Percentiles rank a stretch among this genome's conserved stretches.
phyloP scores from a whole-genome alignment of 2,797 vertebrate species.

The Bufotes viridis region DNA sequence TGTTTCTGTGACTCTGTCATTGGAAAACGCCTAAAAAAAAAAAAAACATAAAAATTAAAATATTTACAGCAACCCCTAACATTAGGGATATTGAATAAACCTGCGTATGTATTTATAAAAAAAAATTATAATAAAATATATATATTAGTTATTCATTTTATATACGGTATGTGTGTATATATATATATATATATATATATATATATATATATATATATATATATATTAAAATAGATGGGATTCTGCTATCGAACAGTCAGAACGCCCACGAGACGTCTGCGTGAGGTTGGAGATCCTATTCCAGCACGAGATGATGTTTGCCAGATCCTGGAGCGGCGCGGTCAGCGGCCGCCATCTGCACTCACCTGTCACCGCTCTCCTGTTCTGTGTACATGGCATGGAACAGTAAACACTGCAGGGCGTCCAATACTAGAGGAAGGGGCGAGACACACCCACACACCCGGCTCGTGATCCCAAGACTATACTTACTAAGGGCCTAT shows the following conservation, averaged over 20 bases:
- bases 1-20: too few species aligned
- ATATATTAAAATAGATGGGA: background rate
- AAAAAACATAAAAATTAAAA: too few species aligned
- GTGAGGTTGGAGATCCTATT: background rate
- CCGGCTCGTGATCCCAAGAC: background rate
- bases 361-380: constrained; percentile 34
- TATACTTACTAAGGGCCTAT: background rate
- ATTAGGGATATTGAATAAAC: too few species aligned
- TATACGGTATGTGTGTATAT: too few species aligned
- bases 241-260: background rate
- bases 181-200: too few species aligned
- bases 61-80: too few species aligned
- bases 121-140: too few species aligned
- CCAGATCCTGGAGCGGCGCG: constrained; percentile 47
- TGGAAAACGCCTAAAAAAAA: too few species aligned
- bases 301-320: background rate
- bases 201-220: too few species aligned
- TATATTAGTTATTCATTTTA: too few species aligned
- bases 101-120: too few species aligned
- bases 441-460: background rate
- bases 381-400: constrained; percentile 21
- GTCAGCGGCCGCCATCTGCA: constrained; percentile 29
- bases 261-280: background rate
- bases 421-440: background rate
- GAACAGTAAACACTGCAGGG: constrained; percentile 30